Conservation (phyloP, 1,140 invertebrate species). For the Calephelis nemesis region DNA sequence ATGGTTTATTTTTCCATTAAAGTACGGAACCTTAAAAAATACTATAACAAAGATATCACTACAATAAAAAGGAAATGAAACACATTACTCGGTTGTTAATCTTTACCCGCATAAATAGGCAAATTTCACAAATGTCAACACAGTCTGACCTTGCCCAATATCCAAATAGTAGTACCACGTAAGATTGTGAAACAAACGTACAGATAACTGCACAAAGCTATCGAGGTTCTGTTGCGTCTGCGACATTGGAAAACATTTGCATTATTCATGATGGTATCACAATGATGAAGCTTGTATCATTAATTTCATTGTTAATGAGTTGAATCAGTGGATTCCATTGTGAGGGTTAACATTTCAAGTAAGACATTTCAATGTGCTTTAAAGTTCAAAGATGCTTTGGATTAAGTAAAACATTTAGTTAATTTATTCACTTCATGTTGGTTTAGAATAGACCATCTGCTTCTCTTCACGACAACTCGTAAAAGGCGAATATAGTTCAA, state of each 20-base stretch:
- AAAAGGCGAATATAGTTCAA: too few relatives aligned
- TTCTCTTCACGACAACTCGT: too few relatives aligned
- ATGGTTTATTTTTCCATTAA: too few relatives aligned
- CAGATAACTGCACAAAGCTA: constrained; percentile 35
- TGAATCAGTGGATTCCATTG: not conserved
- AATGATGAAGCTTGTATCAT: not conserved
- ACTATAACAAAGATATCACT: too few relatives aligned
- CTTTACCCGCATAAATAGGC: not conserved
- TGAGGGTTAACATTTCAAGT: not conserved
- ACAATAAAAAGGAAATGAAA: not conserved
- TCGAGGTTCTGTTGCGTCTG: constrained; percentile 33
- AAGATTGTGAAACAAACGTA: constrained; percentile 37
- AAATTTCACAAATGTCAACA: constrained; percentile 23
- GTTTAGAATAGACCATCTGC: too few relatives aligned
- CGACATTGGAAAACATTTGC: constrained; percentile 39
- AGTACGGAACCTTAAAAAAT: too few relatives aligned
- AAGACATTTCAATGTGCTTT: not conserved
- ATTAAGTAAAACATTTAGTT: too few relatives aligned
- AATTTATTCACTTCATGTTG: too few relatives aligned
- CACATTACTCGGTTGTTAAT: not conserved
- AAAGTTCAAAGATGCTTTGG: too few relatives aligned
- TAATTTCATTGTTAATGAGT: not conserved
- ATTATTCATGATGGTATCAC: constrained; percentile 23
- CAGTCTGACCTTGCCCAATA: constrained; percentile 44
- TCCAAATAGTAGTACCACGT: constrained; percentile 43